These are phyloP conservation scores for Tridacna gigas DNA, from an alignment of 2,888 invertebrate species.

Conservation along the genomic window DNA sequence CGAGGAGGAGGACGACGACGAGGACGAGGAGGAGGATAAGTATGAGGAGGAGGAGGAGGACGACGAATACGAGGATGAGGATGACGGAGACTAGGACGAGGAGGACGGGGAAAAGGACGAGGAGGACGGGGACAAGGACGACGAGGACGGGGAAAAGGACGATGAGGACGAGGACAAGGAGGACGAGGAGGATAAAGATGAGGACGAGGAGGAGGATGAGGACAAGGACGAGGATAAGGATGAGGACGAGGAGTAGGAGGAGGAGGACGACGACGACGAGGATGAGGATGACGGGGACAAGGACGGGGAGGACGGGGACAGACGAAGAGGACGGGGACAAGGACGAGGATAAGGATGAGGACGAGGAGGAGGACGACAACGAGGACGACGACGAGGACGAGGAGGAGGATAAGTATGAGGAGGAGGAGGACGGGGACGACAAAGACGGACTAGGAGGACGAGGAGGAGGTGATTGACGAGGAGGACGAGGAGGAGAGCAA, in stretches of 20 bases:
- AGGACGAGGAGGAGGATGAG: not conserved
- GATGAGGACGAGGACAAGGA: not conserved
- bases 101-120: not conserved
- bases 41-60: not conserved
- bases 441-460: not conserved
- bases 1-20: not conserved
- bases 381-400: too few relatives aligned
- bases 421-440: not conserved
- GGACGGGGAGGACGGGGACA: not conserved
- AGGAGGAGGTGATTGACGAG: not conserved
- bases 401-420: not conserved
- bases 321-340: not conserved
- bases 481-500: not conserved
- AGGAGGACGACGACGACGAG: not conserved
- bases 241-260: not conserved
- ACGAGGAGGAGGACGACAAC: too few relatives aligned
- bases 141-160: not conserved
- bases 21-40: not conserved
- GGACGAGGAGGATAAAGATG: not conserved
- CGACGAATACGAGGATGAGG: not conserved
- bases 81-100: not conserved
- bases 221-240: not conserved
- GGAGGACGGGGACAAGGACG: not conserved
- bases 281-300: not conserved
- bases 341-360: not conserved